A percentile compares a stretch with the other conserved stretches of the same genome.
phyloP scores from a whole-genome alignment of 2,888 invertebrate species.

The Matsumyia berberina region DNA sequence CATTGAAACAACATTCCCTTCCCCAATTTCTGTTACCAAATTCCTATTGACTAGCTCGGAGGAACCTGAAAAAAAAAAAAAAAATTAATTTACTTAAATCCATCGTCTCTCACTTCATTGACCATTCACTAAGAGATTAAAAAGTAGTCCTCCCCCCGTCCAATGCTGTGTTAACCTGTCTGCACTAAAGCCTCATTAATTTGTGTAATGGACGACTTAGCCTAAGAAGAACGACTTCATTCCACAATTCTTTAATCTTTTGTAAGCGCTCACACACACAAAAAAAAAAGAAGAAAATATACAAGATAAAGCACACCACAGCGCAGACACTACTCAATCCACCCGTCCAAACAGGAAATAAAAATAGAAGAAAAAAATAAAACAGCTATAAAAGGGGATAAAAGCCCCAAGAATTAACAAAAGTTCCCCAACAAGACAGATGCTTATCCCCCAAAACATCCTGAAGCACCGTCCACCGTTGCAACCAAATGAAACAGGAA shows the following conservation, averaged over 20 bases:
- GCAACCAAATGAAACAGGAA: slow-evolving; percentile 65
- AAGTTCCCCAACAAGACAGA: slow-evolving; percentile 61
- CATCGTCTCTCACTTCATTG: slow-evolving; percentile 48
- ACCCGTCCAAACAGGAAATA: slow-evolving; percentile 11
- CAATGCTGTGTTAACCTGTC: slow-evolving; percentile 52
- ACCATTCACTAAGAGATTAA: slow-evolving; percentile 67
- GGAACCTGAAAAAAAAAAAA: neutral
- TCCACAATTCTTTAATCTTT: slow-evolving; percentile 41
- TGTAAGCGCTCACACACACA: slow-evolving; percentile 11
- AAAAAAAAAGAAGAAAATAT: no score
- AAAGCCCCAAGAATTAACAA: slow-evolving; percentile 63
- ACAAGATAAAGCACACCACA: slow-evolving; percentile 59
- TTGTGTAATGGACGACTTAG: slow-evolving; percentile 72
- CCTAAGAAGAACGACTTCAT: slow-evolving; percentile 19
- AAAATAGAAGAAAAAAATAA: slow-evolving; percentile 33
- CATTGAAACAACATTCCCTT: no score
- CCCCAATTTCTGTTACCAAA: neutral
- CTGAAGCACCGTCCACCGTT: slow-evolving; percentile 22
- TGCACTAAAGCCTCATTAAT: slow-evolving; percentile 66
- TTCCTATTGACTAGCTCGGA: neutral
- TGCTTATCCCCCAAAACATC: slow-evolving; percentile 56
- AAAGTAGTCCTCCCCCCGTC: slow-evolving; percentile 16
- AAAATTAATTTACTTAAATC: slow-evolving; percentile 48
- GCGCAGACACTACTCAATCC: slow-evolving; percentile 24
- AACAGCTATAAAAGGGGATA: slow-evolving; percentile 30